Evolutionary conservation across 1,140 invertebrate genomes (phyloP), one percentile per base, ranked within the genome.

Genomic region (Trichogramma pretiosum): DNA sequence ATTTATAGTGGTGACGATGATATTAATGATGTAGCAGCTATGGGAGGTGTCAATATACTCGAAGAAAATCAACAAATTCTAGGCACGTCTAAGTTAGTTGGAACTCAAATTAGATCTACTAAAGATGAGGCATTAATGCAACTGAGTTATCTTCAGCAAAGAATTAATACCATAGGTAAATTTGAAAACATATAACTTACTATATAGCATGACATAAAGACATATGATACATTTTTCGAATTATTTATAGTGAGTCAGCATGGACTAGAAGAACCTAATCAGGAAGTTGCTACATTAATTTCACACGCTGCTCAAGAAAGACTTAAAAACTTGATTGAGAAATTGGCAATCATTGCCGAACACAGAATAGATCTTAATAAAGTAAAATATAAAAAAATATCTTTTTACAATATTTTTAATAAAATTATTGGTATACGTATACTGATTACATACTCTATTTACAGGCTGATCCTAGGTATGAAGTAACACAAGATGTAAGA

Each of bases 21-120:
- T 67, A 96, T 98, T 55, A 98, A 98, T 63, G 94, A 98, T 77
- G 94, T 98, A 1, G 93, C 94, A 18, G 93, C 93, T 5, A 98
- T 98, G 94, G 94, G 94, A 57, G 94, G 94, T 21, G 93, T 98
- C n/a, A 98, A 98, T 74, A 76, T 98, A 56, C 86, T 89, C 2
- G 94, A 98, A 73, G 94, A 98, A 73, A 87, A 86, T 41, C 91
- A 95, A 64, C 84, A 89, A 68, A 98, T 98, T 61, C 76, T 98
- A 22, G 92, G 93, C 3, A 89, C 89, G 3, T 93, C 92, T 4
- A 93, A 97, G 61, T 87, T 93, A 68, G 91, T 97, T 46, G 93
- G 93, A 8, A 93, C 92, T 1, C 93, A 97, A 71, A 94, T 96
- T 46, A 70, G 93, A 54, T 96, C 93, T 0, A 94, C 91, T 72